phyloP scores from a whole-genome alignment of 2,113 vertebrate species.

The Nannospalax galili region DNA sequence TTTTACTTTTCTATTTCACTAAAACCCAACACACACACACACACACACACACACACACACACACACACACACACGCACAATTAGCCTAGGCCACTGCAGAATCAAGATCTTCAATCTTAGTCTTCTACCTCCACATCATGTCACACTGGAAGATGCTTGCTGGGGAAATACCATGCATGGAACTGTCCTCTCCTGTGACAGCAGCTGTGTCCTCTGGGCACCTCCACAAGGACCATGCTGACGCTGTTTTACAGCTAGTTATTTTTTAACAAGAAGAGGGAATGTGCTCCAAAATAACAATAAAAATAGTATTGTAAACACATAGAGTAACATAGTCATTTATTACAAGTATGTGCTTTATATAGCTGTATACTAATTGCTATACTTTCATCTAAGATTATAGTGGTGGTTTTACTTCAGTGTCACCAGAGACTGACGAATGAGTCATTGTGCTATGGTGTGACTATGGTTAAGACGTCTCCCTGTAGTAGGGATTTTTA shows the following conservation, averaged over 20 bases:
- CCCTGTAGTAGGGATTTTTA: too few species aligned
- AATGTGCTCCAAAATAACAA: background rate
- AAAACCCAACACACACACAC: background rate
- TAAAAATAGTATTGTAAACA: background rate
- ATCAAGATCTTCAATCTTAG: background rate
- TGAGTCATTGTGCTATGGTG: background rate
- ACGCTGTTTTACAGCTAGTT: background rate
- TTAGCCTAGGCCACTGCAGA: background rate
- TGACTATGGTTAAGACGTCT: background rate
- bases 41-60: background rate
- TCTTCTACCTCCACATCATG: background rate
- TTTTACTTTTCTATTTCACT: background rate
- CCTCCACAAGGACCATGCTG: background rate
- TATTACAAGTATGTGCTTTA: background rate
- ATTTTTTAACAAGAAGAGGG: background rate
- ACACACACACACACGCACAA: background rate
- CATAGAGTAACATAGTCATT: background rate
- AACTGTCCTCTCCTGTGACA: background rate
- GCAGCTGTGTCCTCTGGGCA: background rate
- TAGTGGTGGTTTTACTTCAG: background rate
- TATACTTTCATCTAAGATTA: background rate
- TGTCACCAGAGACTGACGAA: background rate
- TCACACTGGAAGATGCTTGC: background rate
- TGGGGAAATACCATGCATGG: background rate
- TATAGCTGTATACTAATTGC: background rate